Percentiles rank a stretch among this genome's conserved stretches.
Evolutionary conservation across 2,113 vertebrate species (phyloP).

Genomic region (Pelvicachromis taeniatus): DNA sequence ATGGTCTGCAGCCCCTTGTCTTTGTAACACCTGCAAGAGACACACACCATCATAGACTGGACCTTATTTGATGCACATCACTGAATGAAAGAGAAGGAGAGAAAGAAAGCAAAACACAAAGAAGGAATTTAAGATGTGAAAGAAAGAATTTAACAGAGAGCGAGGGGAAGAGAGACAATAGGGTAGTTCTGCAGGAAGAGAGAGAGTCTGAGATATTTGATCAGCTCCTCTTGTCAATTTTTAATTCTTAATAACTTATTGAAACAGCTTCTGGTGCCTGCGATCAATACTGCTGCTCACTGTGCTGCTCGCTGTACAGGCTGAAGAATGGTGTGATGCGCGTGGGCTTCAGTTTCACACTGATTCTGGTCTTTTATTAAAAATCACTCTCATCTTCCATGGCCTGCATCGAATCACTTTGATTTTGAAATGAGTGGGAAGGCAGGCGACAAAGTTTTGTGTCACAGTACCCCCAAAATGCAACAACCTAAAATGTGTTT

Average conservation of each 20-base stretch:
- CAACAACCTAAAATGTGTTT: background rate
- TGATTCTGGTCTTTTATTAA: background rate
- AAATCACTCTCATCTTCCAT: background rate
- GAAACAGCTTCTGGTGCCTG: slow-evolving; percentile 25
- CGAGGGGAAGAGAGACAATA: background rate
- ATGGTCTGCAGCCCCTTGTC: background rate
- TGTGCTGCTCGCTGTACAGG: background rate
- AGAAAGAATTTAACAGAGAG: background rate
- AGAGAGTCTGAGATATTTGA: slow-evolving; percentile 17
- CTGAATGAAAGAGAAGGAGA: background rate
- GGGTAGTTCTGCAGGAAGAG: background rate
- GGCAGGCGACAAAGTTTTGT: background rate
- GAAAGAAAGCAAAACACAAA: background rate
- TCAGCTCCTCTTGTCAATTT: slow-evolving; percentile 47
- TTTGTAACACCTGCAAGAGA: background rate
- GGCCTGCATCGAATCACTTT: background rate
- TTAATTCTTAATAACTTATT: slow-evolving; percentile 62
- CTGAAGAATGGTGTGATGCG: background rate
- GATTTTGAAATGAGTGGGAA: background rate
- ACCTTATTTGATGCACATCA: background rate
- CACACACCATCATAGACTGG: background rate
- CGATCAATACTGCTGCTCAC: slow-evolving; percentile 38
- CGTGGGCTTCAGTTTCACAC: background rate
- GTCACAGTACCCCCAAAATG: background rate
- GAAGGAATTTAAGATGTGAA: background rate